A percentile compares a stretch with the other conserved stretches of the same genome.
These are phyloP conservation scores for Blomia tropicalis DNA, from an alignment of 2,888 invertebrate species.

Conservation along the genomic window DNA sequence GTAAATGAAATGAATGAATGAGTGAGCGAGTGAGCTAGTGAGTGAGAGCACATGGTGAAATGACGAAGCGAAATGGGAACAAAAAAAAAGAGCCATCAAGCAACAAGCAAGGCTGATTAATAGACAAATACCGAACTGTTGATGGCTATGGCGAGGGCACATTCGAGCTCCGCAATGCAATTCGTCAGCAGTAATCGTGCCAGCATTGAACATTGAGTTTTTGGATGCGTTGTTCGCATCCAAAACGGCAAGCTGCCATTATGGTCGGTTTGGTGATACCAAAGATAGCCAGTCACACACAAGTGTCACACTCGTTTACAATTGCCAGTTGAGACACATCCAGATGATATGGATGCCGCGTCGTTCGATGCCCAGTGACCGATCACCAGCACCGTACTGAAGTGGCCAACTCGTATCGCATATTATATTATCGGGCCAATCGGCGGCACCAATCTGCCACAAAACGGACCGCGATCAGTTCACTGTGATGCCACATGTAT, in stretches of 20 bases:
- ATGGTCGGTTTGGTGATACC: conserved; percentile 2
- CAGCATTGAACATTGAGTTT: neutral
- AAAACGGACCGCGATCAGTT: neutral
- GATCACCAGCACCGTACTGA: neutral
- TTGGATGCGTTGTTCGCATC: too few species aligned
- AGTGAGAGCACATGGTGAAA: neutral
- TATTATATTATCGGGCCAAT: too few species aligned
- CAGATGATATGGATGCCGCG: neutral
- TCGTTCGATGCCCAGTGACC: neutral
- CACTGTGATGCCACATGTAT: neutral
- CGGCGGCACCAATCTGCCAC: neutral
- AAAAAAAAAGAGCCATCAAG: neutral
- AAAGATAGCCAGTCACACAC: conserved; percentile 7
- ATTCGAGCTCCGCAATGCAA: conserved; percentile 4
- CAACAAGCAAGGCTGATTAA: conserved; percentile 2
- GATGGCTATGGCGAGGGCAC: conserved; percentile 16
- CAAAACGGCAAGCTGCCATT: too few species aligned
- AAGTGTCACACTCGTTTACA: neutral
- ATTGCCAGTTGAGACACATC: neutral
- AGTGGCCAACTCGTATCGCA: neutral
- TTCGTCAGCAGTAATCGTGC: conserved; percentile 15
- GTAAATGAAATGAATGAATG: too few species aligned
- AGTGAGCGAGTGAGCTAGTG: too few species aligned
- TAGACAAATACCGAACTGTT: conserved; percentile 12
- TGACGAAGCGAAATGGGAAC: conserved; percentile 1